Conservation (phyloP, 2,113 vertebrate genomes). For the Microtus oregoni region DNA sequence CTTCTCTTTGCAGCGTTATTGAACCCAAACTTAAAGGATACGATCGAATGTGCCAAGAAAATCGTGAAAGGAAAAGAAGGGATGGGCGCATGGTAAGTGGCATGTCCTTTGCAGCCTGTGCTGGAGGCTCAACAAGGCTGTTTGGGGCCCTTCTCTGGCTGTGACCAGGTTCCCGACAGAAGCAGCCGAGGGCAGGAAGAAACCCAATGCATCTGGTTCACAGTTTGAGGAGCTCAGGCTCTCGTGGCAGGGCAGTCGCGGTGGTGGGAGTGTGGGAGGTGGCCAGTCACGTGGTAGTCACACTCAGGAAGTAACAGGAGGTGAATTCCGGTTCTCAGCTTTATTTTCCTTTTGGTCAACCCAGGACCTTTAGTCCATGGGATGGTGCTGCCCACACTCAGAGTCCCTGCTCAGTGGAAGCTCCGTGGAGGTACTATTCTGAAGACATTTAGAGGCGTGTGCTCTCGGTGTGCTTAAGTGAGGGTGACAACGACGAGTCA, state of each 20-base stretch:
- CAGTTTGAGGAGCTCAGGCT: neutral
- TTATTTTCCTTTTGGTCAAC: neutral
- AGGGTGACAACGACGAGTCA: neutral
- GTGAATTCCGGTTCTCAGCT: no score
- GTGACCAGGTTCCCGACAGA: neutral
- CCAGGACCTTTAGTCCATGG: neutral
- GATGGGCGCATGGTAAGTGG: slow-evolving; percentile 72
- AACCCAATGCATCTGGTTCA: neutral
- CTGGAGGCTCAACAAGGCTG: neutral
- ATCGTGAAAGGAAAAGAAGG: slow-evolving; percentile 69
- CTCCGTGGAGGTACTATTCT: neutral
- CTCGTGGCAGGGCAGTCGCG: neutral
- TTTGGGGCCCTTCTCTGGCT: neutral
- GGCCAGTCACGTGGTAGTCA: neutral
- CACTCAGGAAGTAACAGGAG: neutral
- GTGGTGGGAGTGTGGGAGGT: neutral
- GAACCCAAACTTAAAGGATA: slow-evolving; percentile 71
- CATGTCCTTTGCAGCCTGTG: neutral
- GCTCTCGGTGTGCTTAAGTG: neutral
- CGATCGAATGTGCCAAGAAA: slow-evolving; percentile 74
- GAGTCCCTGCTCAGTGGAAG: neutral
- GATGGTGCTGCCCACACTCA: neutral
- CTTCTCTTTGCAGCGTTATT: slow-evolving; percentile 62
- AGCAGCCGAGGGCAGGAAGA: no score
- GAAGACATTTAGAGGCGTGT: neutral